Evolutionary conservation across 1,140 invertebrate genomes (phyloP), one percentile per base, ranked within the genome.

Genomic region (Heliconius eleuchia): DNA sequence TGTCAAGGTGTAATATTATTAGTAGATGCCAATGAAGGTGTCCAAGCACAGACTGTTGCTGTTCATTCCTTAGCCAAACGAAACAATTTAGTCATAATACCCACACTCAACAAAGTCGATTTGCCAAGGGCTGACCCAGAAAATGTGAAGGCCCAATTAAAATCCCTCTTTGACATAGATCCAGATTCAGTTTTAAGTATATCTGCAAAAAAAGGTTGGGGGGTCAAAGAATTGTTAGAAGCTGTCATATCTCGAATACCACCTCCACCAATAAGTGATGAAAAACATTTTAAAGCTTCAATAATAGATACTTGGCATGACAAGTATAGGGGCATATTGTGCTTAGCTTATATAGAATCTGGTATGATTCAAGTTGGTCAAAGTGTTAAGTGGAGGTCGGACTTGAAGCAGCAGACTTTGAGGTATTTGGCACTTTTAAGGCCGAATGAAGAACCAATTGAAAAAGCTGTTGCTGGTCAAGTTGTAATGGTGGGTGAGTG

Each of bases 31-130:
- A 99, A 99, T 95, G 98, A 99, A 91, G 98, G 98, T 19, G 97
- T 99, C 55, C 98, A 99, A 95, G 99, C 99, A 2, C 99, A 99
- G 94, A 99, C 99, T 2, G 98, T 99, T 18, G 99, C 99, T 13
- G 99, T 99, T 86, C 99, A 99, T 93, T 98, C 98, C 87, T 92
- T 99, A 73, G 99, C 99, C 0, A 97, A 98, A 95, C 96, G 96
- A 60, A 96, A 96, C 77, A 96, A 99, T 85, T 90, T 99, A 30
- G 91, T 95, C 3, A 97, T 99, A 80, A 97, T 99, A 86, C 99
- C 99, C 9, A 98, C 99, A 1, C 95, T 99, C 5, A 99, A 99
- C 92, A 99, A 99, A 95, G 98, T 99, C 78, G 99, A 99, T 94
- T 95, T 99, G 71, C 98, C 98, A 87, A 96, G 97, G 92, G 98